Percentiles rank a stretch among this genome's conserved stretches.
phyloP scores from a whole-genome alignment of 1,140 invertebrate genomes.

The Phortica variegata region DNA sequence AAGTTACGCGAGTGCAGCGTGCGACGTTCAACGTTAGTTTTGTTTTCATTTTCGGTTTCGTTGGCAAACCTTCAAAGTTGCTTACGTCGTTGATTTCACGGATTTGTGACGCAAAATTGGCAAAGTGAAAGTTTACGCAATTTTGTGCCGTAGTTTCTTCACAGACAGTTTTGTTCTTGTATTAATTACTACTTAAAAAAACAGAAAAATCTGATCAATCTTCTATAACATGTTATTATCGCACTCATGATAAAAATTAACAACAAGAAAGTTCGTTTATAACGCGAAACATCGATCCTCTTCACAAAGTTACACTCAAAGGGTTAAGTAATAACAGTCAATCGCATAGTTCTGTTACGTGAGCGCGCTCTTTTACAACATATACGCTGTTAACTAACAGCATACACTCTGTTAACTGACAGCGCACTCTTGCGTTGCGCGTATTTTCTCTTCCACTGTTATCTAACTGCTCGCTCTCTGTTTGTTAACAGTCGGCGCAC shows the following conservation, averaged over 20 bases:
- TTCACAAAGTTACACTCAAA: conserved; percentile 3
- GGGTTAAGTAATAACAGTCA: conserved; percentile 11
- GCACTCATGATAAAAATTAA: conserved; percentile 8
- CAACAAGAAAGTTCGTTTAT: background rate
- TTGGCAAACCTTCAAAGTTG: too few species aligned
- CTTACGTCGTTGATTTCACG: too few species aligned
- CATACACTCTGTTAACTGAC: background rate
- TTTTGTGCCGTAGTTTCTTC: too few species aligned
- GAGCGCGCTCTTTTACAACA: background rate
- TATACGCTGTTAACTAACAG: background rate
- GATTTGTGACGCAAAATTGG: too few species aligned
- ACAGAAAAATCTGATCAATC: too few species aligned
- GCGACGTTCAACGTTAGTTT: too few species aligned
- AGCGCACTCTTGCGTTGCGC: conserved; percentile 25
- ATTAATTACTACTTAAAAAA: too few species aligned
- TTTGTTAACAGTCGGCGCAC: conserved; percentile 1
- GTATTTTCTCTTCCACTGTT: too few species aligned
- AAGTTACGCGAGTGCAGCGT: background rate
- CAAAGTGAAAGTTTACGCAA: too few species aligned
- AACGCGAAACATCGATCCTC: conserved; percentile 5
- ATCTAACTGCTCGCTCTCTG: background rate
- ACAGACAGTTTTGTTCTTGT: too few species aligned
- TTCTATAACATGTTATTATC: conserved; percentile 17
- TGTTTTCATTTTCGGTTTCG: too few species aligned
- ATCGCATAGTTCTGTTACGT: too few species aligned